Conservation (phyloP, 2,113 vertebrate species). For the Alectura lathami region DNA sequence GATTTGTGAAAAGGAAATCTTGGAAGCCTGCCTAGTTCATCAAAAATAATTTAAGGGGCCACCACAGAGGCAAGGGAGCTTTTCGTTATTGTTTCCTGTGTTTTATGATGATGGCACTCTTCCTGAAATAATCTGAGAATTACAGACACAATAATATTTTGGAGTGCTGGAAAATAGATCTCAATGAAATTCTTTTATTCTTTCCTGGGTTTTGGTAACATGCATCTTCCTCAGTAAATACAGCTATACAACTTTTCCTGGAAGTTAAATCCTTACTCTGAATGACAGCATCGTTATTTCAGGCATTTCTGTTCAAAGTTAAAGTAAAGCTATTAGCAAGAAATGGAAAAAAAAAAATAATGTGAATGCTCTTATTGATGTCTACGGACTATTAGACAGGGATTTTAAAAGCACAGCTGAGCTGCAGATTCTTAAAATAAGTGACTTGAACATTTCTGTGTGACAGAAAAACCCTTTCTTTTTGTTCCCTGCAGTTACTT, state of each 20-base stretch:
- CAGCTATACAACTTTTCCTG: background rate
- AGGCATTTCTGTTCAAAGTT: background rate
- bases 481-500: background rate
- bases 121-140: background rate
- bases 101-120: background rate
- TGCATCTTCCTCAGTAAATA: background rate
- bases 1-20: background rate
- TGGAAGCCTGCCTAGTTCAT: background rate
- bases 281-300: background rate
- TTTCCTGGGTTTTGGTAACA: background rate
- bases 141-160: background rate
- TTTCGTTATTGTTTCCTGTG: background rate
- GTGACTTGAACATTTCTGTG: background rate
- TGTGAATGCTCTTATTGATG: background rate
- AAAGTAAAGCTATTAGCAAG: background rate
- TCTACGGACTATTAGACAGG: background rate
- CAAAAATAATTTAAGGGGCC: background rate
- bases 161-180: background rate
- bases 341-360: background rate
- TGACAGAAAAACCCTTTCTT: background rate
- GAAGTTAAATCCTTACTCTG: background rate
- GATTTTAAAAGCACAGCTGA: background rate
- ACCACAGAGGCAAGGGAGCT: background rate
- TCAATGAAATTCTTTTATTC: background rate
- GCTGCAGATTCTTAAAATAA: background rate